Evolutionary conservation across 2,113 vertebrate species (phyloP).

Genomic region (Leiothrix lutea): DNA sequence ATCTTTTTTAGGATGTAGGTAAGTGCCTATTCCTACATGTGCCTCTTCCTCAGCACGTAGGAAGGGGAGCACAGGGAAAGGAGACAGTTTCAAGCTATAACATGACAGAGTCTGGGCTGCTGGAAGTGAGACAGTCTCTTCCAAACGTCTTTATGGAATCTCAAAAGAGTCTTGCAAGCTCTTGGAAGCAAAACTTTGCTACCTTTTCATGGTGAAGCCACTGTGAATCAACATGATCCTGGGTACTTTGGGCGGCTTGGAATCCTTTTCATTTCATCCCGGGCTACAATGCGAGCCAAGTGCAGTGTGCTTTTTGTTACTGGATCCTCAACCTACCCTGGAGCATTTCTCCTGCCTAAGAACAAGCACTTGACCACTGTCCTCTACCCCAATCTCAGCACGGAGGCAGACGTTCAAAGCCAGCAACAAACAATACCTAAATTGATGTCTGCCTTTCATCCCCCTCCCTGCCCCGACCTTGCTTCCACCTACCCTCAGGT

Average conservation of each 20-base stretch:
- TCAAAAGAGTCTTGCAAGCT: neutral
- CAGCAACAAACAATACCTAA: neutral
- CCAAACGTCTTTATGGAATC: neutral
- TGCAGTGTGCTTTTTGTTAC: neutral
- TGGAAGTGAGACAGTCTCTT: neutral
- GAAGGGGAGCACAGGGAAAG: neutral
- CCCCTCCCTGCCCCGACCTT: neutral
- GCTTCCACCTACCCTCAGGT: conserved; percentile 6
- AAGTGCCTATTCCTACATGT: neutral
- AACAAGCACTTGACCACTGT: neutral
- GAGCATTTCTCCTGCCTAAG: neutral
- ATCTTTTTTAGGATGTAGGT: neutral
- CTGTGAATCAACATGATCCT: neutral
- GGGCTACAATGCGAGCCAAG: neutral
- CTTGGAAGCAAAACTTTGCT: neutral
- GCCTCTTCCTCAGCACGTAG: neutral
- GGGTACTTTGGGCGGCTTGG: neutral
- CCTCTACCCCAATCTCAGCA: neutral
- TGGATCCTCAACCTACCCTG: neutral
- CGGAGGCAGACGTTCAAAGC: neutral
- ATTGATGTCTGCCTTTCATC: neutral
- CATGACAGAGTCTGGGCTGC: neutral
- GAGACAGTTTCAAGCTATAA: neutral
- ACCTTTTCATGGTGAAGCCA: neutral
- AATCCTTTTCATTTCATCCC: neutral